Percentiles rank a stretch among this genome's conserved stretches.
These are phyloP conservation scores for Nannoperca australis DNA, from an alignment of 2,797 vertebrate species.

Conservation along the genomic window DNA sequence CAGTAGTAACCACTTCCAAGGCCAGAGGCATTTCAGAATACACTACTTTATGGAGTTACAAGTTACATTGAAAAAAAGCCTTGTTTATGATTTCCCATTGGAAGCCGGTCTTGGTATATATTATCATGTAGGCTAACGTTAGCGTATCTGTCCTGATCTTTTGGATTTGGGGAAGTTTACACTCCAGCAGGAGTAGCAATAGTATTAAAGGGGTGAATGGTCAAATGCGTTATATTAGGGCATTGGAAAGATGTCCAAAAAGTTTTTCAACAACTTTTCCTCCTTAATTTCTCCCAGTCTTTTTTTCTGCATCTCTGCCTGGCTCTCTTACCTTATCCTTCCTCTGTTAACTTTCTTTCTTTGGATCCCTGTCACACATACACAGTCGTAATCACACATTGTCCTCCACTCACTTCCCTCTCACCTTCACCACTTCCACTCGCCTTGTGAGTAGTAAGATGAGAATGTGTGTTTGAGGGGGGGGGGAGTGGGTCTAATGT, in stretches of 20 bases:
- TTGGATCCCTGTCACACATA: constrained; percentile 43
- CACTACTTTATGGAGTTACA: too few relatives aligned
- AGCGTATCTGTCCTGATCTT: background rate
- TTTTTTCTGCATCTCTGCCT: constrained; percentile 15
- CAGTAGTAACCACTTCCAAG: background rate
- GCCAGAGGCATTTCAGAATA: background rate
- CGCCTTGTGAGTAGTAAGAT: constrained; percentile 66
- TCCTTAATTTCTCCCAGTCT: constrained; percentile 13
- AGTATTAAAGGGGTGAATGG: constrained; percentile 11
- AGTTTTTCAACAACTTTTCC: constrained; percentile 29
- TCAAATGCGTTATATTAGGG: constrained; percentile 38
- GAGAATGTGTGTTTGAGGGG: constrained; percentile 72
- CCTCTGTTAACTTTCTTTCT: constrained; percentile 43
- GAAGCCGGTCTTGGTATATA: too few relatives aligned
- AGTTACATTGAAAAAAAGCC: background rate
- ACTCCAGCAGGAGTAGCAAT: background rate
- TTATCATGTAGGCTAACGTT: background rate
- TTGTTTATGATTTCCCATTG: too few relatives aligned
- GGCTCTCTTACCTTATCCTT: constrained; percentile 17
- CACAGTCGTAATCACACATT: constrained; percentile 49
- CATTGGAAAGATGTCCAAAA: constrained; percentile 39
- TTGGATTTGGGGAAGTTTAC: too few relatives aligned
- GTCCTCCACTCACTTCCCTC: constrained; percentile 40
- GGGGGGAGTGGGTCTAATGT: constrained; percentile 70
- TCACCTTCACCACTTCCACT: constrained; percentile 56